A percentile compares a stretch with the other conserved stretches of the same genome.
These are phyloP conservation scores for Melanargia galathea DNA, from an alignment of 2,888 invertebrate genomes.

Conservation along the genomic window DNA sequence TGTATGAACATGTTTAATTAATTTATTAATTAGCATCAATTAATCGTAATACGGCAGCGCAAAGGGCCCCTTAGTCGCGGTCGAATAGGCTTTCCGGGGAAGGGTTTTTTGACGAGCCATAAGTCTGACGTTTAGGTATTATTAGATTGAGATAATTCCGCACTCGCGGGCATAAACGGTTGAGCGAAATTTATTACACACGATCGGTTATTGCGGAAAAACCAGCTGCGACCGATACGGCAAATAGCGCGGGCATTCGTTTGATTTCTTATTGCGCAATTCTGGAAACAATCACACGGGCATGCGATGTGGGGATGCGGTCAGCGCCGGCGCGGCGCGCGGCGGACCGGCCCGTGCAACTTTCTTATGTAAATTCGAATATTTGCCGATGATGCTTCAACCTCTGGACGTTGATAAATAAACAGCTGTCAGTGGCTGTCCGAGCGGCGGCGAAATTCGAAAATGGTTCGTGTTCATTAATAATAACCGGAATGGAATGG, in stretches of 20 bases:
- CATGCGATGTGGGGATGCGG: slow-evolving; percentile 45
- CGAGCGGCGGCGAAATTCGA: slow-evolving; percentile 62
- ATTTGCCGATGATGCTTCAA: slow-evolving; percentile 57
- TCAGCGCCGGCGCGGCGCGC: slow-evolving; percentile 33
- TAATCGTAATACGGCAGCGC: slow-evolving; percentile 67
- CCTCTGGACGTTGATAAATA: slow-evolving; percentile 70
- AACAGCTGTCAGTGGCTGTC: slow-evolving; percentile 69
- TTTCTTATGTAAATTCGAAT: slow-evolving; percentile 59
- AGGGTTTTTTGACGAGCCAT: slow-evolving; percentile 60
- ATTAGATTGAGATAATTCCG: slow-evolving; percentile 53
- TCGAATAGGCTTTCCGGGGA: slow-evolving; percentile 67
- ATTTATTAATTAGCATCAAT: slow-evolving; percentile 80
- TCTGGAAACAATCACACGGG: slow-evolving; percentile 49
- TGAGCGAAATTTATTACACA: slow-evolving; percentile 35
- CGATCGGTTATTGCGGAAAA: slow-evolving; percentile 31
- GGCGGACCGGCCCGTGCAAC: slow-evolving; percentile 33
- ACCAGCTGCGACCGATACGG: slow-evolving; percentile 46
- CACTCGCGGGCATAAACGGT: slow-evolving; percentile 58
- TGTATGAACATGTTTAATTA: slow-evolving; percentile 77
- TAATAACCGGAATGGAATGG: slow-evolving; percentile 72
- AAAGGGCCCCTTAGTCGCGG: slow-evolving; percentile 58
- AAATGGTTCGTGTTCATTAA: slow-evolving; percentile 66
- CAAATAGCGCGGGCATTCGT: slow-evolving; percentile 48
- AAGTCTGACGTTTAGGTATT: slow-evolving; percentile 50
- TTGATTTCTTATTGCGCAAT: slow-evolving; percentile 57